Base-by-base conservation (phyloP, 2,113 vertebrate genomes). In the Butastur rufipennis region DNA sequence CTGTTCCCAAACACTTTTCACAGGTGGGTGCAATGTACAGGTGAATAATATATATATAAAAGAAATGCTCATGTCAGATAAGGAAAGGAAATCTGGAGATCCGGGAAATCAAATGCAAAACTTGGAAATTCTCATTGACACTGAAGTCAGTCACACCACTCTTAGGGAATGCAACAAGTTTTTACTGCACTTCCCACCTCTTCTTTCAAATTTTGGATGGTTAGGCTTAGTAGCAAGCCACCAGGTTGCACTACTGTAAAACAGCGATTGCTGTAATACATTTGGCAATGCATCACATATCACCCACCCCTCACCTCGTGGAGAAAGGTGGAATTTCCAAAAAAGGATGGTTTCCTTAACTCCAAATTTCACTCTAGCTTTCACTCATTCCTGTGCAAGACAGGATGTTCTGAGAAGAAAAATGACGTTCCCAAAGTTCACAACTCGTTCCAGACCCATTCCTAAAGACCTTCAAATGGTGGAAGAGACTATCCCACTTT, bases 201-300 rank as follows among this genome's bases (percentile, higher is more conserved):
- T 31, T 50, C 27, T 63, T 47, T 61, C 38, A 27, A 11, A 6
- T 32, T 32, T 62, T 13, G 23, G 26, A 13, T 10, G 13, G 22
- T 32, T 16, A 11, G 29, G 40, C 17, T 59, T 16, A 53, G 17
- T 5, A 27, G 43, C 16, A 52, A n/a, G 25, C 22, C 40, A 47
- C 34, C 16, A 7, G 22, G 22, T 17, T 58, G 22, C 48, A 26
- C 21, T 38, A 17, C 7, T 15, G 31, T 67, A 36, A 21, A 36
- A 8, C 25, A 38, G 4, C 1, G 1, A 56, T 29, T 22, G 6
- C 19, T n/a, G 27, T 11, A 45, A 63, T 3, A 19, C 23, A 18
- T 22, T 62, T 63, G 20, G 16, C 36, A 71, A 40, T 0, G 3
- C 4, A 26, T 40, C 36, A 3, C 1, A 3, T 11, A 11, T 18